A percentile compares a stretch with the other conserved stretches of the same genome.
Conservation (phyloP, 2,797 vertebrate species). For the Taeniopygia guttata region DNA sequence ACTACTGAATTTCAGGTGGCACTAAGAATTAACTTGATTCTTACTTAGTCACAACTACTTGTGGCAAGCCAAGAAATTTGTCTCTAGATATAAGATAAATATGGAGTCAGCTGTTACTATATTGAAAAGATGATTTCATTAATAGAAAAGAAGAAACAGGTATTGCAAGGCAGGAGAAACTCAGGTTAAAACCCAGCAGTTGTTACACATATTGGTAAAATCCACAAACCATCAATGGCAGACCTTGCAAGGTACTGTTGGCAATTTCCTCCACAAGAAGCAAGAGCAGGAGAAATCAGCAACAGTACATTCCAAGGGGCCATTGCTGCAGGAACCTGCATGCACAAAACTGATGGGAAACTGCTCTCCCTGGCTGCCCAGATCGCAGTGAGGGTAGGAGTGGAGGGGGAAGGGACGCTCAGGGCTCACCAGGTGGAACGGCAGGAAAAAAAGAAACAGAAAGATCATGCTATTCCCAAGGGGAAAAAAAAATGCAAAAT, state of each 20-base stretch:
- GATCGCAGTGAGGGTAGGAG: conserved; percentile 86
- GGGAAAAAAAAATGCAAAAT: conserved; percentile 47
- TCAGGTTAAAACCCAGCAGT: conserved; percentile 10
- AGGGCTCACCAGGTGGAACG: conserved; percentile 73
- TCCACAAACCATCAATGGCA: conserved; percentile 43
- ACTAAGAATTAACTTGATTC: background rate
- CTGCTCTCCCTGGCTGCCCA: conserved; percentile 88
- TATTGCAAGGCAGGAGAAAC: conserved; percentile 6
- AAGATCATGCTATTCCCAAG: conserved; percentile 78
- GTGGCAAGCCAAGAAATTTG: background rate
- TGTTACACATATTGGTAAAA: conserved; percentile 28
- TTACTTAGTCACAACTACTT: background rate
- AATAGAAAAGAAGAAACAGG: conserved; percentile 13
- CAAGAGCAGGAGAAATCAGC: conserved; percentile 58
- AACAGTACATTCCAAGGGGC: conserved; percentile 67
- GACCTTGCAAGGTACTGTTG: conserved; percentile 70
- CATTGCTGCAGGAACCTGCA: conserved; percentile 81
- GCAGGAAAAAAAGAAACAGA: conserved; percentile 65
- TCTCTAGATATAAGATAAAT: background rate
- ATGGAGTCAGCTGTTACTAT: conserved; percentile 61
- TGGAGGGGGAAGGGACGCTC: conserved; percentile 76
- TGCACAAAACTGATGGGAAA: conserved; percentile 99
- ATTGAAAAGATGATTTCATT: background rate
- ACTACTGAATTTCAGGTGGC: background rate
- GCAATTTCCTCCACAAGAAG: conserved; percentile 57